Evolutionary conservation across 2,888 invertebrate genomes (phyloP), one percentile per base, ranked within the genome.

Genomic region (Dyspetes luteomarginatus): DNA sequence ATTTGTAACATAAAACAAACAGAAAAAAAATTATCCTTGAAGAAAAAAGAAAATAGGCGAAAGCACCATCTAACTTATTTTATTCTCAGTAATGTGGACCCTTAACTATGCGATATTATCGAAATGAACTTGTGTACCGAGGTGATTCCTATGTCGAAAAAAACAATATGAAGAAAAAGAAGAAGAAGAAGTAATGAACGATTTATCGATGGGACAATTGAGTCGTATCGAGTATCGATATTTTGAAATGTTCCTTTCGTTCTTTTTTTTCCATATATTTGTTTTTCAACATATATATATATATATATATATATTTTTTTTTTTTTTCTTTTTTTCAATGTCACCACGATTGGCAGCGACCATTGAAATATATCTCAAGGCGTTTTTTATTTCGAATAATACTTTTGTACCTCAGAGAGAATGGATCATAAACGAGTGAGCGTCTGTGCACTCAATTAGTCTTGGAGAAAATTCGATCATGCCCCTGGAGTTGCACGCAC

Each of bases 51-150:
- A 89, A 88, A 88, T 87, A 71, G 60, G 67, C 68, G 72, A 87
- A 88, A 88, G 82, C 83, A 85, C 75, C 87, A 82, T 89, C 84
- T 90, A 90, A 90, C 87, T 90, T 90, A 89, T 89, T 90, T 90
- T 90, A 88, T 89, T 88, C 87, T 83, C 85, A 84, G 85, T 87
- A 88, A 88, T 86, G 89, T 89, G 87, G 87, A 88, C 86, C 81
- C 82, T 86, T 85, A n/a, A 86, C 86, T 86, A 84, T 85, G 60
- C 83, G 83, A 84, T 83, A 84, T 85, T 84, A 85, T 85, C 83
- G 84, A 83, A 84, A 85, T 80, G 79, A 85, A 83, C 82, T 83
- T 84, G 83, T 85, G 82, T 83, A 84, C 84, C 83, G 81, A 64
- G 78, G 28, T 81, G 83, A 88, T 88, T 88, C 85, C 85, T 86